These are phyloP conservation scores for Elaphurus davidianus DNA, from an alignment of 2,113 vertebrate species.

Conservation along the genomic window DNA sequence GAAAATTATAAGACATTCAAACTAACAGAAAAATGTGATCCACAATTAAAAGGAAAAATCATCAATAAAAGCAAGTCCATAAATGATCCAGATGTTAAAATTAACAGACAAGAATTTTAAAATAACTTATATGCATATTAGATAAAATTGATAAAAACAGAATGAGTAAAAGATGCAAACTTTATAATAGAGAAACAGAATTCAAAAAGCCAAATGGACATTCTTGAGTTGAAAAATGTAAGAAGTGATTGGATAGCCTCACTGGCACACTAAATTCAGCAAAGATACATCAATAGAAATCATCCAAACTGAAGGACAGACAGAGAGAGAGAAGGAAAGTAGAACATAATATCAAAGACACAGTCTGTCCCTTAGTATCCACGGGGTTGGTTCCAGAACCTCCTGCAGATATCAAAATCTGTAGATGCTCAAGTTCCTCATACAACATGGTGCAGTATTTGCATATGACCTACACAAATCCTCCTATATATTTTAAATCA, in stretches of 20 bases:
- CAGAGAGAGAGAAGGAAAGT: not conserved
- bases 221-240: not conserved
- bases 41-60: not conserved
- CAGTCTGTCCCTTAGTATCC: not conserved
- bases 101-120: not conserved
- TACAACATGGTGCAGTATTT: not conserved
- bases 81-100: not conserved
- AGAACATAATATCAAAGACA: not conserved
- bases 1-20: not conserved
- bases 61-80: not conserved
- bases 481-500: not conserved
- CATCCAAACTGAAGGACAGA: not conserved
- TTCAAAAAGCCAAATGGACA: not conserved
- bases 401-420: not conserved
- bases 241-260: not conserved
- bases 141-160: not conserved
- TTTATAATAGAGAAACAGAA: not conserved
- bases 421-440: not conserved
- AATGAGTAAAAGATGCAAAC: not conserved
- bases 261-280: not conserved
- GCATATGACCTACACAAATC: not conserved
- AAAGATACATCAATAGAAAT: not conserved
- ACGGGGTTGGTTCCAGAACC: not conserved
- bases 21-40: not conserved
- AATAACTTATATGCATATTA: not conserved